Percentiles rank a stretch among this genome's conserved stretches.
Conservation (phyloP, 2,888 invertebrate species). For the Andrena marginata region DNA sequence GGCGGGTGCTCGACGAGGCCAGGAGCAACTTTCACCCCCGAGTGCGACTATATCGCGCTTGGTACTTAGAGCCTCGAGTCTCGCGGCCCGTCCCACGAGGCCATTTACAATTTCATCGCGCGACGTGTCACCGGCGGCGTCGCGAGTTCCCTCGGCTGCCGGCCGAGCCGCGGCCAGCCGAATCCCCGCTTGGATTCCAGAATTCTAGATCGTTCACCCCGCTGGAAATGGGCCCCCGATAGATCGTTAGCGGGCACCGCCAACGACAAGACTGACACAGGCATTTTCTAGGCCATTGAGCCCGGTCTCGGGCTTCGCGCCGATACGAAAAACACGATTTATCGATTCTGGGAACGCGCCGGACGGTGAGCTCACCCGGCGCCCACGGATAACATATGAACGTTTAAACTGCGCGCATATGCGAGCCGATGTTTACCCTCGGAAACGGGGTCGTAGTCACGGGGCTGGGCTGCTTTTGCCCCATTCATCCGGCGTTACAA, state of each 20-base stretch:
- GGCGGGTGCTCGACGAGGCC: constrained; percentile 24
- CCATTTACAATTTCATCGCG: constrained; percentile 59
- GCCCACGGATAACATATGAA: constrained; percentile 34
- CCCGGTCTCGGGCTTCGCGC: constrained; percentile 18
- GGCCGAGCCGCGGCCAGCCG: constrained; percentile 18
- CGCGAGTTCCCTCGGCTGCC: constrained; percentile 32
- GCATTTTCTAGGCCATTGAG: constrained; percentile 60
- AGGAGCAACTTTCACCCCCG: constrained; percentile 22
- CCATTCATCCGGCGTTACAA: constrained; percentile 57
- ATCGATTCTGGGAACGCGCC: constrained; percentile 49
- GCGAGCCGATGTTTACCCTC: constrained; percentile 45
- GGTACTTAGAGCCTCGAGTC: constrained; percentile 45
- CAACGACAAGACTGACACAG: constrained; percentile 32
- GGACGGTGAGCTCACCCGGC: constrained; percentile 12
- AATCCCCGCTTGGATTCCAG: background rate
- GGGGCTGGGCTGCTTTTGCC: constrained; percentile 16
- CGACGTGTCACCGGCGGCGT: constrained; percentile 37
- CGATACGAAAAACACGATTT: constrained; percentile 60
- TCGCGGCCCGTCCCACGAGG: constrained; percentile 49
- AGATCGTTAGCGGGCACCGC: constrained; percentile 21
- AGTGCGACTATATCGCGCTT: constrained; percentile 21
- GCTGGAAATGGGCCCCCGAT: constrained; percentile 8
- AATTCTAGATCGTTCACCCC: constrained; percentile 42
- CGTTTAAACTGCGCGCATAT: constrained; percentile 36
- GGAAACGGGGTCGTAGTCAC: constrained; percentile 36